phyloP scores from a whole-genome alignment of 2,888 invertebrate species.

The Dryobota labecula region DNA sequence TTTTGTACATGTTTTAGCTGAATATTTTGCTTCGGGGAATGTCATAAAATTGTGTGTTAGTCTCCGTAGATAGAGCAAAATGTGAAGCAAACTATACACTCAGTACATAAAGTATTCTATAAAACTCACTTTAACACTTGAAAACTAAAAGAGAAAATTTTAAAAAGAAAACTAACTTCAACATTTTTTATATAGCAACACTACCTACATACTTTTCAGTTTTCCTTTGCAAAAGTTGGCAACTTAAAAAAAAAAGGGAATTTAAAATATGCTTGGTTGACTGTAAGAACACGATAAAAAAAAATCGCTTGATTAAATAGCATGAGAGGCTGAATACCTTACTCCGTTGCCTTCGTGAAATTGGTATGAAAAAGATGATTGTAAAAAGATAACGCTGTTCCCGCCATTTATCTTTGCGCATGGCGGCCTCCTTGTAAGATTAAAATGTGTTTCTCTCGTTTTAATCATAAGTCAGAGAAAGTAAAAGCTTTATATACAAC shows the following conservation, averaged over 20 bases:
- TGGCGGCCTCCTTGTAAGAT: slow-evolving; percentile 65
- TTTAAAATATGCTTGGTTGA: slow-evolving; percentile 25
- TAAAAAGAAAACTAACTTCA: slow-evolving; percentile 11
- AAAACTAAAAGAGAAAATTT: slow-evolving; percentile 20
- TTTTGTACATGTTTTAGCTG: slow-evolving; percentile 3
- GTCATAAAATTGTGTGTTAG: slow-evolving; percentile 10
- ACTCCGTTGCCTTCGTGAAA: slow-evolving; percentile 68
- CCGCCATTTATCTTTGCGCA: slow-evolving; percentile 66
- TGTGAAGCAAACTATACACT: slow-evolving; percentile 4
- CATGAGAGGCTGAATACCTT: slow-evolving; percentile 66
- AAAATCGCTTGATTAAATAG: slow-evolving; percentile 75
- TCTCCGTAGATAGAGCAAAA: slow-evolving; percentile 16
- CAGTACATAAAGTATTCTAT: slow-evolving; percentile 35
- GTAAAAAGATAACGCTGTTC: slow-evolving; percentile 66
- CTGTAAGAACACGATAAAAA: slow-evolving; percentile 45
- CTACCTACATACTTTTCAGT: slow-evolving; percentile 4
- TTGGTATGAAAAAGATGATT: slow-evolving; percentile 70
- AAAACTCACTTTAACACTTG: slow-evolving; percentile 39
- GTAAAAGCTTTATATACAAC: slow-evolving; percentile 53
- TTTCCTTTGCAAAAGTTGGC: not conserved
- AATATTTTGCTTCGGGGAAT: slow-evolving; percentile 15
- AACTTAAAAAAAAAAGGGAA: slow-evolving; percentile 3
- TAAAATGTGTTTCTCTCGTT: slow-evolving; percentile 61
- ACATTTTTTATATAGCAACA: slow-evolving; percentile 26
- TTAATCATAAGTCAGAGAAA: slow-evolving; percentile 60